Percentiles rank a stretch among this genome's conserved stretches.
phyloP scores from a whole-genome alignment of 2,113 vertebrate species.

The Nasalis larvatus region DNA sequence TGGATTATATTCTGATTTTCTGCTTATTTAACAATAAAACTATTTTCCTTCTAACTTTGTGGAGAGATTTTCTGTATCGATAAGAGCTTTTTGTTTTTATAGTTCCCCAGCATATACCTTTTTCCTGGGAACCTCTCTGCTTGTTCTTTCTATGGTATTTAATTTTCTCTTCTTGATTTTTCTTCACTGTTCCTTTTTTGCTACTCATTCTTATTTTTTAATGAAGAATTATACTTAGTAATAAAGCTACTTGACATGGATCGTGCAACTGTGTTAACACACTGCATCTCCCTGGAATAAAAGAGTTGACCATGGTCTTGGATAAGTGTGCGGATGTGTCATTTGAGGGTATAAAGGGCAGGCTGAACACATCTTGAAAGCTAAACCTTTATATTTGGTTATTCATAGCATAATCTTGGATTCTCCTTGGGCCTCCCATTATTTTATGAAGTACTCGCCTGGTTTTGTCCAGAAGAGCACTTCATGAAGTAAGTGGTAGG shows the following conservation, averaged over 20 bases:
- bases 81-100: neutral
- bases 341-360: neutral
- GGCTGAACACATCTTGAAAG: neutral
- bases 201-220: neutral
- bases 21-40: neutral
- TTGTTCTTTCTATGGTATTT: neutral
- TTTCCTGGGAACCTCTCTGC: neutral
- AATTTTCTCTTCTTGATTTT: neutral
- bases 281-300: neutral
- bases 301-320: neutral
- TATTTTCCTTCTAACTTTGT: neutral
- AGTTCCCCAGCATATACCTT: neutral
- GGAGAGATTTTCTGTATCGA: neutral
- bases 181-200: neutral
- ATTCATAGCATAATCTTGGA: neutral
- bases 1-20: neutral
- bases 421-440: neutral
- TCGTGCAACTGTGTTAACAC: neutral
- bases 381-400: neutral
- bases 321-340: neutral
- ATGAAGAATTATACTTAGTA: neutral
- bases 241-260: neutral
- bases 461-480: neutral
- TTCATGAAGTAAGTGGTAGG: too few relatives aligned
- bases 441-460: neutral